Evolutionary conservation across 23 tunicate genomes (phyloP).

Genomic region (Clavelina lepadiformis): DNA sequence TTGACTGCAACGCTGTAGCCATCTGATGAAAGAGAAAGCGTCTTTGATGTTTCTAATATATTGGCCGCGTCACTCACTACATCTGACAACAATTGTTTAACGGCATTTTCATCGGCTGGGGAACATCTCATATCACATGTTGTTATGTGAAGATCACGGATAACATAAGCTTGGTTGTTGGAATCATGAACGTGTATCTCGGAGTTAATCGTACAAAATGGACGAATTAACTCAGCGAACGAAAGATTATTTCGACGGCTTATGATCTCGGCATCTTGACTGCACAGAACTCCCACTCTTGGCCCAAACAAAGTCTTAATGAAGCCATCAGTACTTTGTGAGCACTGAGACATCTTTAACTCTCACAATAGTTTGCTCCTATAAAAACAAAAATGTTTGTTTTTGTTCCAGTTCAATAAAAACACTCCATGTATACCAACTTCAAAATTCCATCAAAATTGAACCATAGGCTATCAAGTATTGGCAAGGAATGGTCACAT

Average conservation of each 20-base stretch:
- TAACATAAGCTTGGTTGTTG: constrained; percentile 16
- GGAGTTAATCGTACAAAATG: constrained; percentile 67
- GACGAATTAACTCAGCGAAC: constrained; percentile 70
- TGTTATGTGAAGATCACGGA: constrained; percentile 52
- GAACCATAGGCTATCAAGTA: too few relatives aligned
- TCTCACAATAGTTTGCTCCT: background rate
- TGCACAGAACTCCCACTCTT: constrained; percentile 70
- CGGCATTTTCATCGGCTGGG: constrained; percentile 27
- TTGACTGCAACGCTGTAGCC: constrained; percentile 46
- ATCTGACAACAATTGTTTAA: constrained; percentile 31
- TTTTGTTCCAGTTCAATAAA: too few relatives aligned
- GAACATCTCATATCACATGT: constrained; percentile 42
- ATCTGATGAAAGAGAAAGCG: constrained; percentile 14
- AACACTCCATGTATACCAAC: too few relatives aligned
- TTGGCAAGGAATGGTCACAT: too few relatives aligned
- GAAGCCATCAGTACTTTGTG: constrained; percentile 55
- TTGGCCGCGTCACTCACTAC: constrained; percentile 20
- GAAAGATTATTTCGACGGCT: constrained; percentile 79
- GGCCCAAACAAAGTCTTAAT: constrained; percentile 66
- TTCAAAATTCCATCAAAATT: too few relatives aligned
- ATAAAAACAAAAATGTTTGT: too few relatives aligned
- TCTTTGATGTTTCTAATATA: constrained; percentile 11
- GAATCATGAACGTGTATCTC: constrained; percentile 70
- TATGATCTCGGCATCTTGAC: constrained; percentile 88
- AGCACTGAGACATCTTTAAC: constrained; percentile 62